These are phyloP conservation scores for Eristalinus sepulchralis DNA, from an alignment of 2,888 invertebrate species.

Conservation along the genomic window DNA sequence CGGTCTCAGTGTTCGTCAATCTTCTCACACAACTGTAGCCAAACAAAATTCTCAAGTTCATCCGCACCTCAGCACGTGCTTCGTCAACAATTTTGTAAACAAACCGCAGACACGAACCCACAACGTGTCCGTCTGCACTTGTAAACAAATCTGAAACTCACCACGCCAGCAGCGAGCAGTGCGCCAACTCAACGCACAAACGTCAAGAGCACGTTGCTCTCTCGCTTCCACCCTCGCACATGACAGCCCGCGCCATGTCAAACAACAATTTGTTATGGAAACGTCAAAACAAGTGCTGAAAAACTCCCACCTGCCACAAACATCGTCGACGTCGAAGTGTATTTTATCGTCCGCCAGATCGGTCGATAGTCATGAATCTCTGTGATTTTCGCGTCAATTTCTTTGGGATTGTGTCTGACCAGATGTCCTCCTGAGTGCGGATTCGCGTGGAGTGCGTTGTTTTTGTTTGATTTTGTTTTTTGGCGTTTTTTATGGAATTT, in stretches of 20 bases:
- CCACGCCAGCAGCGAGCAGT: neutral
- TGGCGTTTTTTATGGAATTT: neutral
- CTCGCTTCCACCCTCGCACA: constrained; percentile 36
- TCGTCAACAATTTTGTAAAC: constrained; percentile 56
- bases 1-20: neutral
- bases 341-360: constrained; percentile 25
- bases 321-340: constrained; percentile 13
- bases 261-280: constrained; percentile 67
- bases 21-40: constrained; percentile 14
- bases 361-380: constrained; percentile 57
- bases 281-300: constrained; percentile 67
- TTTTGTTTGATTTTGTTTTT: neutral
- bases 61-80: constrained; percentile 58
- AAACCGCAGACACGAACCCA: constrained; percentile 55
- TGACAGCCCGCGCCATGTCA: constrained; percentile 47
- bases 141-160: constrained; percentile 55
- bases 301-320: constrained; percentile 62
- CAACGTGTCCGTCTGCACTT: constrained; percentile 44
- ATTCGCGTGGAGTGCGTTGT: neutral
- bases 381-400: constrained; percentile 62
- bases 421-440: neutral
- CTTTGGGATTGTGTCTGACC: constrained; percentile 12
- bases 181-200: constrained; percentile 58
- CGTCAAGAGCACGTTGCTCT: constrained; percentile 9
- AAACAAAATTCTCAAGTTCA: constrained; percentile 19